Percentiles rank a stretch among this genome's conserved stretches.
phyloP scores from a whole-genome alignment of 2,797 vertebrate genomes.

The Ctenopoma multispine region DNA sequence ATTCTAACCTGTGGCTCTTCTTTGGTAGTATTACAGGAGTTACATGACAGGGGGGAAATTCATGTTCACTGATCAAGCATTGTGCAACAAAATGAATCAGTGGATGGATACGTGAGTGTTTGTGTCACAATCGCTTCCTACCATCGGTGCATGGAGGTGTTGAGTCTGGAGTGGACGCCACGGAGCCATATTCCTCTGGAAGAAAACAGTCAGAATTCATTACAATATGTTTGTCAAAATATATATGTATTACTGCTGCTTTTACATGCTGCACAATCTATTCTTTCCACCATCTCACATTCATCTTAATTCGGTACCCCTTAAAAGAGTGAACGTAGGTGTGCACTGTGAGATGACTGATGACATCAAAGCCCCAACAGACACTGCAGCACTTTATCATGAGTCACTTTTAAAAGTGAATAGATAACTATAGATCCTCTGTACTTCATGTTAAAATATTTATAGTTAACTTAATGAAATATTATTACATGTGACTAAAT shows the following conservation, averaged over 20 bases:
- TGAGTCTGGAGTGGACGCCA: slow-evolving; percentile 88
- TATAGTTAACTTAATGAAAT: not conserved
- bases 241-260: not conserved
- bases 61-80: not conserved
- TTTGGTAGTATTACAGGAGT: not conserved
- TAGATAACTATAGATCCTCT: too few species aligned
- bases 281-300: not conserved
- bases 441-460: too few species aligned
- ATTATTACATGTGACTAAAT: not conserved
- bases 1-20: slow-evolving; percentile 36
- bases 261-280: not conserved
- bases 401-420: slow-evolving; percentile 15
- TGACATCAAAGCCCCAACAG: not conserved
- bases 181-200: slow-evolving; percentile 88
- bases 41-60: not conserved
- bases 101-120: too few species aligned
- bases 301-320: not conserved
- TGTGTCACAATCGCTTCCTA: slow-evolving; percentile 52
- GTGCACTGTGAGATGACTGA: not conserved
- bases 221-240: not conserved
- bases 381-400: slow-evolving; percentile 7
- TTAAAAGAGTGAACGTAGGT: not conserved
- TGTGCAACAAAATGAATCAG: too few species aligned
- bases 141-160: slow-evolving; percentile 88
- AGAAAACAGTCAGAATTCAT: slow-evolving; percentile 52